Conservation (phyloP, 2,113 vertebrate genomes). For the Chionodraco myersi region DNA sequence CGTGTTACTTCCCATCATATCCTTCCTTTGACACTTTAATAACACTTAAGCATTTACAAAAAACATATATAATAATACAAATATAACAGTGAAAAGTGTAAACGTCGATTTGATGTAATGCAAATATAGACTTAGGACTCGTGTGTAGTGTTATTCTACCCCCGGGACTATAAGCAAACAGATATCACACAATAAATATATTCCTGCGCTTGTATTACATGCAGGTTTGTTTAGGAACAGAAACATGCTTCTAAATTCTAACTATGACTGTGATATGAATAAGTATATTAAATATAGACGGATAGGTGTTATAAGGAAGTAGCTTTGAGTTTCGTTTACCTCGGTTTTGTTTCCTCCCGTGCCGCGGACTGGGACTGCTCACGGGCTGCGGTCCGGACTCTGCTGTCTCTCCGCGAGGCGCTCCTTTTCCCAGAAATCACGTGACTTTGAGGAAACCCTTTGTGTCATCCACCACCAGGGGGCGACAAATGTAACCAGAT, state of each 20-base stretch:
- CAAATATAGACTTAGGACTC: not conserved
- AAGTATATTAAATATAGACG: constrained; percentile 9
- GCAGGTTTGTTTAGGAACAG: no score
- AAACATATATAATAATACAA: not conserved
- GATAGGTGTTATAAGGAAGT: constrained; percentile 29
- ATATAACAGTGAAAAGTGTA: not conserved
- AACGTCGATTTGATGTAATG: not conserved
- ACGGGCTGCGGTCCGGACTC: no score
- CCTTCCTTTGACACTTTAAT: no score
- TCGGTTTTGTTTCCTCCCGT: constrained; percentile 41
- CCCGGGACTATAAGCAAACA: not conserved
- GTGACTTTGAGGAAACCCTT: constrained; percentile 68
- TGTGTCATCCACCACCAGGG: not conserved
- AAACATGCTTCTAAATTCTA: no score
- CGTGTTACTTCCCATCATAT: no score
- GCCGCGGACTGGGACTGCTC: not conserved
- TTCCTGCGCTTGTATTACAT: no score
- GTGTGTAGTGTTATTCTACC: not conserved
- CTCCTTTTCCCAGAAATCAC: constrained; percentile 87
- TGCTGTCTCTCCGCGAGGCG: not conserved
- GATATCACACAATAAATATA: no score
- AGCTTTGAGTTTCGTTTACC: constrained; percentile 69
- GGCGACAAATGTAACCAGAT: constrained; percentile 33
- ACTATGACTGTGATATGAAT: no score
- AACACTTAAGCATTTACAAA: fast-evolving